A percentile compares a stretch with the other conserved stretches of the same genome.
phyloP scores from a whole-genome alignment of 2,888 invertebrate species.

The Oxyscelio sp. region DNA sequence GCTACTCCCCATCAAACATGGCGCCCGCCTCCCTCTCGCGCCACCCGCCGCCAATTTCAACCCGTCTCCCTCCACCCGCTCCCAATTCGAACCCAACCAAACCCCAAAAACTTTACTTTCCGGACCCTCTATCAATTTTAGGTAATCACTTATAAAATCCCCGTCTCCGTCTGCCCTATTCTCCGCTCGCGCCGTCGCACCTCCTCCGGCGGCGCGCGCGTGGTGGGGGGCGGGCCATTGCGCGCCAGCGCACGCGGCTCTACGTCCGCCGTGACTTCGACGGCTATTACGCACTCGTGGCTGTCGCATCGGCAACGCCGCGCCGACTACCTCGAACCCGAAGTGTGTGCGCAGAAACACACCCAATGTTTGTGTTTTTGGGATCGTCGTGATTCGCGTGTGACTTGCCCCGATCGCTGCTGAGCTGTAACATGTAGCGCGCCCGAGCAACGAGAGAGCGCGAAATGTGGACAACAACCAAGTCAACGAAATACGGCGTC shows the following conservation, averaged over 20 bases:
- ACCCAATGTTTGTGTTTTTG: conserved; percentile 87
- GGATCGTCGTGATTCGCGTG: conserved; percentile 81
- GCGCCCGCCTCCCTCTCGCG: too few relatives aligned
- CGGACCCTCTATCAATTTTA: too few relatives aligned
- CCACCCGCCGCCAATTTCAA: too few relatives aligned
- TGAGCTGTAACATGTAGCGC: conserved; percentile 72
- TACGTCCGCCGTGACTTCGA: conserved; percentile 2
- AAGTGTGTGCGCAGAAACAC: conserved; percentile 84
- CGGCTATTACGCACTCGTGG: conserved; percentile 61
- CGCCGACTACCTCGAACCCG: conserved; percentile 47
- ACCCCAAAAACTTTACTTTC: too few relatives aligned
- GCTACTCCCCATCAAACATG: too few relatives aligned
- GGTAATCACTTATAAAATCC: too few relatives aligned
- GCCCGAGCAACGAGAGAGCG: conserved; percentile 68
- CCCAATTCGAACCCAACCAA: too few relatives aligned
- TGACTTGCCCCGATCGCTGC: conserved; percentile 53
- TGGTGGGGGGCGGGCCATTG: conserved; percentile 14
- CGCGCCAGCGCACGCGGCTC: conserved; percentile 25
- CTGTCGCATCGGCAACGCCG: conserved; percentile 80
- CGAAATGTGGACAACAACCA: conserved; percentile 93
- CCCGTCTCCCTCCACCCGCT: too few relatives aligned
- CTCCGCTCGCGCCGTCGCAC: too few relatives aligned
- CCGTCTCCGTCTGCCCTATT: too few relatives aligned
- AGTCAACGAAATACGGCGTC: conserved; percentile 93
- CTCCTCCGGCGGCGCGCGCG: too few relatives aligned